Conservation (phyloP, 2,113 vertebrate genomes). For the Lagenorhynchus albirostris region DNA sequence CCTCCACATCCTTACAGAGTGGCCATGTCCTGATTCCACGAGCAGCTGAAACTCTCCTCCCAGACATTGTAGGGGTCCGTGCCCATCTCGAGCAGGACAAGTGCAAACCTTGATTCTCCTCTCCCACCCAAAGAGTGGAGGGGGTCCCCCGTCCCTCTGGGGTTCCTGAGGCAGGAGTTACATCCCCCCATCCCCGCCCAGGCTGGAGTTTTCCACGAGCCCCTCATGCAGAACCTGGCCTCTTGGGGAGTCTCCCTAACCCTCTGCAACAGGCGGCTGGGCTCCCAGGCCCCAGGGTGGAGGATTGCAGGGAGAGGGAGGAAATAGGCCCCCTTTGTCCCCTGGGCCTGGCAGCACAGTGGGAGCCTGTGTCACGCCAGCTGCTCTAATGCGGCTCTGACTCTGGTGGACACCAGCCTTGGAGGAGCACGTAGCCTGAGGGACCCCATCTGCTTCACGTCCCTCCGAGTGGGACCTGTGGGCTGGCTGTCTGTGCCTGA, state of each 20-base stretch:
- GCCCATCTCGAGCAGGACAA: too few species aligned
- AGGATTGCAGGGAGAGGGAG: not conserved
- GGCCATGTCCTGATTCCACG: not conserved
- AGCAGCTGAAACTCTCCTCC: too few species aligned
- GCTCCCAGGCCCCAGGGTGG: slow-evolving; percentile 8
- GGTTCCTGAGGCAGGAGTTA: not conserved
- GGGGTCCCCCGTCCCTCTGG: not conserved
- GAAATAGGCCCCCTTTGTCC: slow-evolving; percentile 64
- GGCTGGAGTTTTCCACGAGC: not conserved
- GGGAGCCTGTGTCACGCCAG: slow-evolving; percentile 48
- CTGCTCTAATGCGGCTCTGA: slow-evolving; percentile 57
- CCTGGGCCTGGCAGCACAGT: slow-evolving; percentile 45
- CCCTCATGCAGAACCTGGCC: not conserved
- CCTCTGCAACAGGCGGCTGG: not conserved
- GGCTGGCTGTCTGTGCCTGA: not conserved
- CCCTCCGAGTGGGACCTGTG: not conserved
- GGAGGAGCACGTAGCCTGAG: slow-evolving; percentile 1
- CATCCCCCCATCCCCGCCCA: not conserved
- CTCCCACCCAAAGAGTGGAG: not conserved
- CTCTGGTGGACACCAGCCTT: slow-evolving; percentile 33
- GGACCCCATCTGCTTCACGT: not conserved
- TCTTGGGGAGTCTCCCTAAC: not conserved
- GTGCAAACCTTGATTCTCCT: not conserved
- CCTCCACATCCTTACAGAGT: not conserved
- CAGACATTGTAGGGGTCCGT: not conserved